Evolutionary conservation across 2,113 vertebrate genomes (phyloP).

Genomic region (Sakesphorus luctuosus): DNA sequence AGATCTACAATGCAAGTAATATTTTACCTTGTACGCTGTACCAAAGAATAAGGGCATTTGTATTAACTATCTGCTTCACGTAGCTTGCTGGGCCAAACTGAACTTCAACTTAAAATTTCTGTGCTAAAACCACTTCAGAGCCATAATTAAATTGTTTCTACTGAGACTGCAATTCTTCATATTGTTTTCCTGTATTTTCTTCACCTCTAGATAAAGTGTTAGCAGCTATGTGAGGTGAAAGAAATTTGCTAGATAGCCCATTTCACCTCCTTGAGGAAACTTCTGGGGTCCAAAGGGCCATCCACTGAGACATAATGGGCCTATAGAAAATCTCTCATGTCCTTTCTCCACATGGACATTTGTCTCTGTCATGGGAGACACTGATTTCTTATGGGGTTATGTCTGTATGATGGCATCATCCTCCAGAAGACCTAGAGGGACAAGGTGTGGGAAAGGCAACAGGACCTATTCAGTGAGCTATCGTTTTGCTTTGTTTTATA

Average conservation of each 20-base stretch:
- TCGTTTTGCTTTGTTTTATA: not conserved
- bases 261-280: not conserved
- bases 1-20: not conserved
- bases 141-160: not conserved
- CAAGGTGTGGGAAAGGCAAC: not conserved
- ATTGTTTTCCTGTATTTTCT: not conserved
- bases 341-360: not conserved
- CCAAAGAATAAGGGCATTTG: not conserved
- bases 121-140: not conserved
- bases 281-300: not conserved
- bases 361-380: not conserved
- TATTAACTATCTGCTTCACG: not conserved
- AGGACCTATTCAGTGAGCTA: not conserved
- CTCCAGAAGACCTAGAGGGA: not conserved
- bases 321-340: not conserved
- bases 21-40: fast-evolving
- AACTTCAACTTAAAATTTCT: not conserved
- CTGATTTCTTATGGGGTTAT: not conserved
- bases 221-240: not conserved
- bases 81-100: not conserved
- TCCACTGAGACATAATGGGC: not conserved
- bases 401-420: not conserved
- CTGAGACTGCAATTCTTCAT: not conserved
- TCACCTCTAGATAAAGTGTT: not conserved
- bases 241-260: not conserved